phyloP scores from a whole-genome alignment of 2,797 vertebrate species.

The Characodon lateralis region DNA sequence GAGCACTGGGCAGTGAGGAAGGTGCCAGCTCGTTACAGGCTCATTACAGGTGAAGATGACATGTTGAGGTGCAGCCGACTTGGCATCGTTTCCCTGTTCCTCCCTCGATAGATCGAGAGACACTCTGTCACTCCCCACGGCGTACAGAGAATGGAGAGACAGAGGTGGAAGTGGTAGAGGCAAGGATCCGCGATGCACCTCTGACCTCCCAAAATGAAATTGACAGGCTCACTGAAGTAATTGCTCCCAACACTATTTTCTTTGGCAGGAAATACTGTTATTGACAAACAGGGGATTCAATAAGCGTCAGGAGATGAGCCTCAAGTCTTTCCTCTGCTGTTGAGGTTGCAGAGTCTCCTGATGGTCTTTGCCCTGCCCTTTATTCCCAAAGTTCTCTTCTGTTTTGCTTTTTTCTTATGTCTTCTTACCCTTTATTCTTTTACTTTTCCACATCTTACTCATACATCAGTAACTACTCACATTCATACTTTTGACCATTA shows the following conservation, averaged over 20 bases:
- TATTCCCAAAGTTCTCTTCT: conserved; percentile 11
- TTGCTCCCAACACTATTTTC: conserved; percentile 81
- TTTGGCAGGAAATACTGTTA: conserved; percentile 84
- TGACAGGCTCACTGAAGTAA: conserved; percentile 80
- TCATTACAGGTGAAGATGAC: conserved; percentile 81
- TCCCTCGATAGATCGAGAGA: conserved; percentile 56
- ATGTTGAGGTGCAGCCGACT: conserved; percentile 68
- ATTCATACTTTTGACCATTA: conserved; percentile 55
- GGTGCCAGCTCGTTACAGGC: conserved; percentile 76
- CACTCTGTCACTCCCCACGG: conserved; percentile 65
- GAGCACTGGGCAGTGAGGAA: conserved; percentile 61
- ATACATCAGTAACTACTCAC: conserved; percentile 18
- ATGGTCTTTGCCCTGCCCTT: conserved; percentile 40
- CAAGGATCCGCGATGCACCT: conserved; percentile 64
- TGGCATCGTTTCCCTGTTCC: conserved; percentile 67
- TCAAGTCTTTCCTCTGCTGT: conserved; percentile 67
- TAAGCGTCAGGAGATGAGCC: conserved; percentile 80
- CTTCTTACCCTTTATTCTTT: conserved; percentile 14
- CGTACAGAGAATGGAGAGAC: conserved; percentile 30
- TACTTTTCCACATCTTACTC: conserved; percentile 30
- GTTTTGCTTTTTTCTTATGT: conserved; percentile 26
- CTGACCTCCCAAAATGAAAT: conserved; percentile 79
- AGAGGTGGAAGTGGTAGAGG: conserved; percentile 59
- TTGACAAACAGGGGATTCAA: conserved; percentile 82
- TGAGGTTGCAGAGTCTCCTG: conserved; percentile 54